Conservation (phyloP, 2,888 invertebrate genomes). For the Adelphocoris suturalis region DNA sequence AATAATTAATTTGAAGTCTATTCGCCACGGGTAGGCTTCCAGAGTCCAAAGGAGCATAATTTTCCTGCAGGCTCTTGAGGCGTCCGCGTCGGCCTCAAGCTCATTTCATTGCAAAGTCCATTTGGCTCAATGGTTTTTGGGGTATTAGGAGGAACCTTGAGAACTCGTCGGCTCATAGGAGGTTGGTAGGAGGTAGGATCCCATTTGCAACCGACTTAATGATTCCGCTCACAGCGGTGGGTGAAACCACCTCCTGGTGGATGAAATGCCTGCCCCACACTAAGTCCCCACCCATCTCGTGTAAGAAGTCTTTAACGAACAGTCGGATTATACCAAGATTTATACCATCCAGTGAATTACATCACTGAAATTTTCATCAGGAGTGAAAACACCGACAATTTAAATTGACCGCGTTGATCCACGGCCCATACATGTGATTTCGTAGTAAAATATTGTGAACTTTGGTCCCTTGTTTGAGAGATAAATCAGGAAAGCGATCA, state of each 20-base stretch:
- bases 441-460: no score
- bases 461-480: no score
- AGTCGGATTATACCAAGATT: background rate
- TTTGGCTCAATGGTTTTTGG: background rate
- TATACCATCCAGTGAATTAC: no score
- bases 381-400: no score
- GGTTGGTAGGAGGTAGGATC: no score
- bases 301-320: constrained; percentile 15
- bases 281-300: background rate
- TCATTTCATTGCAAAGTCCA: background rate
- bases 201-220: background rate
- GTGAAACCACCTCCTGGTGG: no score
- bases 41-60: background rate
- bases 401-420: no score
- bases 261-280: background rate
- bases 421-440: no score
- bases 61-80: background rate
- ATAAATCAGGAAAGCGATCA: no score
- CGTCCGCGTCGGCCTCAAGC: background rate
- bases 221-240: background rate
- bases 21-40: no score
- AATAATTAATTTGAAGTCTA: no score
- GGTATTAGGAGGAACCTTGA: background rate
- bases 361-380: no score
- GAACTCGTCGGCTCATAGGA: background rate